phyloP scores from a whole-genome alignment of 2,113 vertebrate species.

The Oophaga pumilio region DNA sequence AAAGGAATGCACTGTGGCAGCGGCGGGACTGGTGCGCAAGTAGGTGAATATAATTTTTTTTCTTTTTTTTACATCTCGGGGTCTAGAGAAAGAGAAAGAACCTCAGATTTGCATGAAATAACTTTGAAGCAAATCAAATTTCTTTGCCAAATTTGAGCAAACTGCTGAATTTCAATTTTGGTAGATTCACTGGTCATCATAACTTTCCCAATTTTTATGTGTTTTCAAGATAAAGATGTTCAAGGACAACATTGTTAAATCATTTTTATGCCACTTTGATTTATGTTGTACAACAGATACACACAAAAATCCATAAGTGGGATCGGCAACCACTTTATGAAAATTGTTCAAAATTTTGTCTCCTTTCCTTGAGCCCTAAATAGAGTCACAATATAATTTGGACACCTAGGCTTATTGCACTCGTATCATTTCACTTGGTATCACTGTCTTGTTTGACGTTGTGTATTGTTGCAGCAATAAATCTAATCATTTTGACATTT shows the following conservation, averaged over 20 bases:
- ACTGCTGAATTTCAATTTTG: too few relatives aligned
- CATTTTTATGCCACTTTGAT: not conserved
- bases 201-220: not conserved
- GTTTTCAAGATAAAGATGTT: not conserved
- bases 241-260: not conserved
- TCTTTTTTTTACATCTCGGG: too few relatives aligned
- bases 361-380: not conserved
- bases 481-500: not conserved
- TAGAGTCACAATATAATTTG: not conserved
- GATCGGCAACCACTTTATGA: not conserved
- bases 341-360: not conserved
- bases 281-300: not conserved
- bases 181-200: too few relatives aligned
- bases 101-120: too few relatives aligned
- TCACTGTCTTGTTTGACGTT: not conserved
- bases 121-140: too few relatives aligned
- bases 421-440: not conserved
- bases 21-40: too few relatives aligned
- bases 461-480: not conserved
- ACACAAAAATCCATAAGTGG: not conserved
- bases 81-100: too few relatives aligned
- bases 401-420: not conserved
- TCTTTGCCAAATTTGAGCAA: too few relatives aligned
- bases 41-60: too few relatives aligned
- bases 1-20: too few relatives aligned